These are phyloP conservation scores for Athalia rosae DNA, from an alignment of 2,888 invertebrate species.

Conservation along the genomic window DNA sequence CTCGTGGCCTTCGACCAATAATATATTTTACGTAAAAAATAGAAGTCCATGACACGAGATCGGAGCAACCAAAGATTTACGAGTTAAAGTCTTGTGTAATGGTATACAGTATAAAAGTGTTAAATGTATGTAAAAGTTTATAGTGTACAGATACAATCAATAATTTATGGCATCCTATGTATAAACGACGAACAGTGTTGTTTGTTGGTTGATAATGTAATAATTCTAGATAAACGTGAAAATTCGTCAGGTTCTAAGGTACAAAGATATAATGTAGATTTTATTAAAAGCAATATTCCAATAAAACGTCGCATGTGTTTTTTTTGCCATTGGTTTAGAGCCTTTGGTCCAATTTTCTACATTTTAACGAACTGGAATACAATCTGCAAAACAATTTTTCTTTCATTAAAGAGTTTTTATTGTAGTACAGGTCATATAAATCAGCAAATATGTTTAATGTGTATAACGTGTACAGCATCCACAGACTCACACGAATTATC, in stretches of 20 bases:
- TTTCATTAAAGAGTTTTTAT: constrained; percentile 50
- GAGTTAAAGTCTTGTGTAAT: constrained; percentile 11
- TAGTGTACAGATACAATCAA: constrained; percentile 61
- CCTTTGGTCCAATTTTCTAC: not conserved
- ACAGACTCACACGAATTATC: constrained; percentile 47
- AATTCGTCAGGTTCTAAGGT: constrained; percentile 20
- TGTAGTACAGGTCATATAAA: constrained; percentile 52
- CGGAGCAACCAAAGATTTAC: constrained; percentile 7
- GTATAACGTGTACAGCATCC: constrained; percentile 49
- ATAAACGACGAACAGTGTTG: constrained; percentile 60
- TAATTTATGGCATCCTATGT: constrained; percentile 65
- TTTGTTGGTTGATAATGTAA: not conserved
- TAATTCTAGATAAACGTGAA: not conserved
- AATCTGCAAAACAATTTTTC: constrained; percentile 8
- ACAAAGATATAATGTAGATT: constrained; percentile 22
- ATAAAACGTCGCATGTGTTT: not conserved
- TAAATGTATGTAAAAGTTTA: constrained; percentile 56
- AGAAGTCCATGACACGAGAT: not conserved
- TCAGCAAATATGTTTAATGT: constrained; percentile 50
- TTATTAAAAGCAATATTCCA: constrained; percentile 36
- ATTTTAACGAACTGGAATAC: not conserved
- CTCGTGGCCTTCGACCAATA: not conserved
- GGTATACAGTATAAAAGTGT: not conserved
- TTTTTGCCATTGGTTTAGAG: not conserved
- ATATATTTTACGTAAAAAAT: not conserved